phyloP scores from a whole-genome alignment of 1,140 invertebrate species.

The Drosophila nigrodunni region DNA sequence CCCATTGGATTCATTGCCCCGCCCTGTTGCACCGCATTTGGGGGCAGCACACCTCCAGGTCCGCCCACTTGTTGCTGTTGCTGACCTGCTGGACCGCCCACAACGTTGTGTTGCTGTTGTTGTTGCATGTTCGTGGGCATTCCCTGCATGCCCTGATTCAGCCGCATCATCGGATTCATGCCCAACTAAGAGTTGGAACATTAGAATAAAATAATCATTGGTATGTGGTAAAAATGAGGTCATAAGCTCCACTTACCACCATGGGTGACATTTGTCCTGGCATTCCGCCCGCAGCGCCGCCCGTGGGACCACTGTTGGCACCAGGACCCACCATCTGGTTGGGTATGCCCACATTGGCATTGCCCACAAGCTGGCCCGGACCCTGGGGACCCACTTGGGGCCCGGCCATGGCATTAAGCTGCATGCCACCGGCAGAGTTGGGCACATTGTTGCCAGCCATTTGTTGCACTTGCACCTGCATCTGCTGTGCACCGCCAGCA shows the following conservation, averaged over 20 bases:
- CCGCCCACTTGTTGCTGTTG: constrained; percentile 72
- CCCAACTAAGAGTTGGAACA: constrained; percentile 49
- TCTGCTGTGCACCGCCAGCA: constrained; percentile 61
- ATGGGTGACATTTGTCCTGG: constrained; percentile 46
- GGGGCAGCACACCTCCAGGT: constrained; percentile 50
- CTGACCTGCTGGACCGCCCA: constrained; percentile 65
- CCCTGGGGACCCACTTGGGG: constrained; percentile 76
- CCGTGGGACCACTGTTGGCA: constrained; percentile 77
- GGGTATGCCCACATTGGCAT: constrained; percentile 79
- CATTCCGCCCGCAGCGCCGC: constrained; percentile 52
- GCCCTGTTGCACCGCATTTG: constrained; percentile 69
- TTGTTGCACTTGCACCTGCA: constrained; percentile 83
- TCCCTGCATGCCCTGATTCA: constrained; percentile 74
- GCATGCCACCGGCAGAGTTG: constrained; percentile 84
- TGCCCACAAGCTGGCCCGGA: constrained; percentile 80
- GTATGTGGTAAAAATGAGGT: no score
- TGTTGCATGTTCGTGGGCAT: constrained; percentile 75
- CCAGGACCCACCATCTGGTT: constrained; percentile 83
- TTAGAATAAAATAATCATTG: no score
- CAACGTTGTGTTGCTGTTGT: constrained; percentile 62
- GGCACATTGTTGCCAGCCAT: constrained; percentile 77
- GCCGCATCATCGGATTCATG: constrained; percentile 82
- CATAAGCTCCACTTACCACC: constrained; percentile 24
- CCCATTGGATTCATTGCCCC: constrained; percentile 68
- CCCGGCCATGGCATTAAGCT: constrained; percentile 65